These are phyloP conservation scores for Gymnodraco acuticeps DNA, from an alignment of 2,797 vertebrate genomes.

Conservation along the genomic window DNA sequence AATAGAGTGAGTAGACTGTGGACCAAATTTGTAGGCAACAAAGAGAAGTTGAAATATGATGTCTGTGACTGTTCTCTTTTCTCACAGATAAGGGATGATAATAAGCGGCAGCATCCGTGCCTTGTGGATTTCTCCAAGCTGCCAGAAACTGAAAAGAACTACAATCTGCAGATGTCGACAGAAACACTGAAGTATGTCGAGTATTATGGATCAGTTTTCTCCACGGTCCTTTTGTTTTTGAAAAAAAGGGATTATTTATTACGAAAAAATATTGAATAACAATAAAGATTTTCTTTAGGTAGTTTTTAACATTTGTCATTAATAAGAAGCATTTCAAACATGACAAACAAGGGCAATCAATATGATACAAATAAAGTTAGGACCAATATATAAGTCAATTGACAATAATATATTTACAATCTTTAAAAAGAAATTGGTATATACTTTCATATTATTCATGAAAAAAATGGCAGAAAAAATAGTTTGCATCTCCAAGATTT, in stretches of 20 bases:
- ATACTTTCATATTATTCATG: too few species aligned
- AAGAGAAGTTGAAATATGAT: conserved; percentile 32
- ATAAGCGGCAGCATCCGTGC: conserved; percentile 98
- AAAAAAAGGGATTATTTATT: not conserved
- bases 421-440: too few species aligned
- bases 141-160: conserved; percentile 98
- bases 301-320: not conserved
- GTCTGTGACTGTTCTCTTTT: conserved; percentile 48
- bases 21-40: conserved; percentile 6
- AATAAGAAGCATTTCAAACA: too few species aligned
- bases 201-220: conserved; percentile 26
- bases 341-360: too few species aligned
- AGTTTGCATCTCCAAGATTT: too few species aligned
- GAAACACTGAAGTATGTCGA: conserved; percentile 97
- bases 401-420: too few species aligned
- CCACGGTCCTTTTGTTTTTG: not conserved
- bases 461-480: too few species aligned
- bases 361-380: too few species aligned
- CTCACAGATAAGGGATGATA: conserved; percentile 95
- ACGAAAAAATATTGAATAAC: not conserved
- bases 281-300: not conserved
- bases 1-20: not conserved
- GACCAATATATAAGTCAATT: too few species aligned
- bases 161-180: conserved; percentile 99
- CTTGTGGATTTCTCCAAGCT: conserved; percentile 98